These are phyloP conservation scores for Scaptomyza hsui DNA, from an alignment of 1,140 invertebrate species.

Conservation along the genomic window DNA sequence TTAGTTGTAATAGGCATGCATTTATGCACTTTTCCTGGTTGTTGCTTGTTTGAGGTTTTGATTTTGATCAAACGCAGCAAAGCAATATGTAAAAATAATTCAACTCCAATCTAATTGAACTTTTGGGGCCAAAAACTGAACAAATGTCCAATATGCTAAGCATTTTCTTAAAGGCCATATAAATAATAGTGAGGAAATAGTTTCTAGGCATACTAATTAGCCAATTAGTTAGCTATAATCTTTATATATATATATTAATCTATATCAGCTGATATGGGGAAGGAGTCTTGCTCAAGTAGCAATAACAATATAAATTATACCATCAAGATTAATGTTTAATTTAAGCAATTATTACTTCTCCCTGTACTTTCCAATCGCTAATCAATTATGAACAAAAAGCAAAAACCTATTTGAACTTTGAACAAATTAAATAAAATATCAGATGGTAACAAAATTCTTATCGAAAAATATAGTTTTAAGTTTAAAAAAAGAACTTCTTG, in stretches of 20 bases:
- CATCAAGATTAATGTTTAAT: conserved; percentile 8
- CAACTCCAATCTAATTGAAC: conserved; percentile 5
- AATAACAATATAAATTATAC: conserved; percentile 9
- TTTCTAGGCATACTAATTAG: conserved; percentile 5
- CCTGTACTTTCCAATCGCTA: background rate
- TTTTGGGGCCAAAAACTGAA: conserved; percentile 3
- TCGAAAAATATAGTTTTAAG: too few relatives aligned
- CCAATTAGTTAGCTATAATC: conserved; percentile 15
- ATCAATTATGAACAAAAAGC: conserved; percentile 1
- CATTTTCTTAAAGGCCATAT: background rate
- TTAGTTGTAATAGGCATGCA: conserved; percentile 71
- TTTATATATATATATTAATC: conserved; percentile 1
- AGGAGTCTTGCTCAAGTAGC: conserved; percentile 4
- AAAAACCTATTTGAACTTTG: conserved; percentile 5
- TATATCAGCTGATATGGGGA: background rate
- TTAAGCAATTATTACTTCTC: conserved; percentile 1
- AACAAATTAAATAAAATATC: background rate
- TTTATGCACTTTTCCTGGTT: conserved; percentile 56
- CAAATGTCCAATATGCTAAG: background rate
- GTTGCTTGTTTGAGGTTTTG: conserved; percentile 8
- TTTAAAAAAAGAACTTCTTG: too few relatives aligned
- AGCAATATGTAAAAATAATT: conserved; percentile 52
- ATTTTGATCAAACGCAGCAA: conserved; percentile 22
- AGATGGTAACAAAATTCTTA: background rate
- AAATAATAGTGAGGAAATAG: too few relatives aligned